A percentile compares a stretch with the other conserved stretches of the same genome.
These are phyloP conservation scores for Rotaria macrura DNA, from an alignment of 2,888 invertebrate species.

Conservation along the genomic window DNA sequence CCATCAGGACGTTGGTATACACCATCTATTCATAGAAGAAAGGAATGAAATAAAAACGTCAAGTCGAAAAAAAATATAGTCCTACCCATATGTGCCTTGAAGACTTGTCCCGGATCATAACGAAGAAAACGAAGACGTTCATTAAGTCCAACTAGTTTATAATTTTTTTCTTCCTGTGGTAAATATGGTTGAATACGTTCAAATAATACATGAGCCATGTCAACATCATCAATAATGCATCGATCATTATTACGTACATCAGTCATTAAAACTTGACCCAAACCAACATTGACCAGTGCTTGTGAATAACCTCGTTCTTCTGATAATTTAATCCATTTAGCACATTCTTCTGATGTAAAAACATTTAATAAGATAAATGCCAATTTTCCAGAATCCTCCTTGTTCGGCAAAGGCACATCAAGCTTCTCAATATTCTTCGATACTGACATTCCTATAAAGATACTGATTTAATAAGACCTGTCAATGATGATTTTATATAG, in stretches of 20 bases:
- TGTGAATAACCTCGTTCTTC: not conserved
- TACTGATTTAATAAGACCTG: no score
- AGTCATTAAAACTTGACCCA: no score
- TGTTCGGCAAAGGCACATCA: no score
- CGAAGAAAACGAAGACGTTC: slow-evolving; percentile 40
- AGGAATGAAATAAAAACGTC: no score
- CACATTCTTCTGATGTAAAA: not conserved
- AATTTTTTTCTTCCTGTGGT: slow-evolving; percentile 36
- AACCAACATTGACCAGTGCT: not conserved
- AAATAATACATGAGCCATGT: slow-evolving; percentile 38
- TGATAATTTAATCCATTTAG: not conserved
- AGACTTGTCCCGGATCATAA: slow-evolving; percentile 42
- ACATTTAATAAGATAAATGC: not conserved
- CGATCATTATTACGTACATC: slow-evolving; percentile 38
- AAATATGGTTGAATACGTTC: slow-evolving; percentile 38
- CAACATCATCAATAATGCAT: slow-evolving; percentile 40
- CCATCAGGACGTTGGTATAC: not conserved
- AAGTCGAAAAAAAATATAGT: slow-evolving; percentile 31
- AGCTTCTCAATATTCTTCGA: no score
- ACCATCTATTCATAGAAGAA: slow-evolving; percentile 40
- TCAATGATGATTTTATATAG: no score
- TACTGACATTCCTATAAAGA: no score
- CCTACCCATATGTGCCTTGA: slow-evolving; percentile 40
- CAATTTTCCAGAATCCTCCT: not conserved
- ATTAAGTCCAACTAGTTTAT: slow-evolving; percentile 38